Conservation (phyloP, 2,797 vertebrate genomes). For the Falco naumanni region DNA sequence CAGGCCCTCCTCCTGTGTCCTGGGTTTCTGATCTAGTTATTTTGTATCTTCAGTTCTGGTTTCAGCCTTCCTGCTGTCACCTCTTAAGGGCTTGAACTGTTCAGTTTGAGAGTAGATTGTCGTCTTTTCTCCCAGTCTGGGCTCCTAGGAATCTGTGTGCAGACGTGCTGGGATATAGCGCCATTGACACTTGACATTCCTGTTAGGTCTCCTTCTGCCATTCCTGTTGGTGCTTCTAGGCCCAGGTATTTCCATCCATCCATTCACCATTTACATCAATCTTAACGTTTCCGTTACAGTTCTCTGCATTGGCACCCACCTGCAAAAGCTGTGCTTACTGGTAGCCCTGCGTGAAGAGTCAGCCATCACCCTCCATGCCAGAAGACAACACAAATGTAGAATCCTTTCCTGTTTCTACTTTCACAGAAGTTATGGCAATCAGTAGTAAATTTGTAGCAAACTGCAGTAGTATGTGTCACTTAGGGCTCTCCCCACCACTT, state of each 20-base stretch:
- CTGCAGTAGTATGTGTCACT: background rate
- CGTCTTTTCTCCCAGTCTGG: background rate
- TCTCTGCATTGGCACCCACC: background rate
- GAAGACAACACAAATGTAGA: background rate
- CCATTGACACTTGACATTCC: background rate
- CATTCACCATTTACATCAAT: rapidly evolving
- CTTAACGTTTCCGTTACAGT: background rate
- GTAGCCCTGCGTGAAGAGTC: background rate
- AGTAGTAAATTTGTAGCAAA: background rate
- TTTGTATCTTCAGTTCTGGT: background rate
- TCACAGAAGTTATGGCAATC: background rate
- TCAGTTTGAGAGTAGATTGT: background rate
- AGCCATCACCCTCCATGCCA: background rate
- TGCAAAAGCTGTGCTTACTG: background rate
- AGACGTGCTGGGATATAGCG: background rate
- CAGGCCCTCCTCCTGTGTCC: background rate
- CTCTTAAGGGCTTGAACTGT: background rate
- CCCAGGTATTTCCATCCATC: background rate
- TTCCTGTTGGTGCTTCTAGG: background rate
- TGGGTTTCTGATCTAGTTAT: background rate
- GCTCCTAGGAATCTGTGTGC: background rate
- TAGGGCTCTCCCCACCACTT: background rate
- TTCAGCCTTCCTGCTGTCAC: background rate
- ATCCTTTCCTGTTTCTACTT: background rate
- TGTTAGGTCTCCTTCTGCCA: background rate